Evolutionary conservation across 64 coral and sea anemone genomes (phyloP).

Genomic region (Montipora sp.): DNA sequence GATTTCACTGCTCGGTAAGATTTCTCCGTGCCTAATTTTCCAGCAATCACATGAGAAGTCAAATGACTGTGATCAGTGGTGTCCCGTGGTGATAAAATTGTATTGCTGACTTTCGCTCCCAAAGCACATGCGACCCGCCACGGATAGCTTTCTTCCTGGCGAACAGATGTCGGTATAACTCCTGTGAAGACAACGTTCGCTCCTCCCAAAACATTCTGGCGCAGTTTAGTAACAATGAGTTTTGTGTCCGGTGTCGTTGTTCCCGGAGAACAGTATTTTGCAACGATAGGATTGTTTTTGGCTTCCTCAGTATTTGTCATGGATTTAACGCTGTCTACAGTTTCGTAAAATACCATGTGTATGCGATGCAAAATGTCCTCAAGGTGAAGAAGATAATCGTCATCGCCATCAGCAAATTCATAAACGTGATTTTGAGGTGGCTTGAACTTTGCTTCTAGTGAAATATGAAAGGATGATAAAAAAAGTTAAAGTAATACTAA

Average conservation of each 20-base stretch:
- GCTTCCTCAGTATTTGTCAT: background rate
- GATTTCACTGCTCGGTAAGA: conserved; percentile 76
- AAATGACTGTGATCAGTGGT: conserved; percentile 26
- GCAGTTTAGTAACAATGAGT: conserved; percentile 74
- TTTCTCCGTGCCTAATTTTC: conserved; percentile 93
- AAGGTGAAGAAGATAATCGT: conserved; percentile 94
- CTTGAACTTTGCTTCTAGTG: background rate
- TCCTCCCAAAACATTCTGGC: conserved; percentile 65
- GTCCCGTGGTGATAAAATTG: conserved; percentile 72
- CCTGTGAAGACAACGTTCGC: conserved; percentile 93
- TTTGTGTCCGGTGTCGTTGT: conserved; percentile 77
- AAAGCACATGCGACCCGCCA: conserved; percentile 74
- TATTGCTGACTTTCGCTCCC: conserved; percentile 83
- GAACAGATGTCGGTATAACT: conserved; percentile 87
- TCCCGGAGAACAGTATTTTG: conserved; percentile 70
- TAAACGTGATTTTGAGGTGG: background rate
- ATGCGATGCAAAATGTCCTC: conserved; percentile 90
- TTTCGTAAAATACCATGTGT: conserved; percentile 78
- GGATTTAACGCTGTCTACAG: conserved; percentile 53
- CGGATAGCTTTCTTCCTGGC: conserved; percentile 79
- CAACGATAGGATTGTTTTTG: conserved; percentile 42
- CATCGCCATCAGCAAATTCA: conserved; percentile 59
- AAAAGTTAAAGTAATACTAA: background rate
- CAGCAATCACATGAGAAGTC: conserved; percentile 95
- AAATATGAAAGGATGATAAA: background rate